Evolutionary conservation across 2,888 invertebrate genomes (phyloP), one percentile per base, ranked within the genome.

Genomic region (Aphidoletes aphidimyza): DNA sequence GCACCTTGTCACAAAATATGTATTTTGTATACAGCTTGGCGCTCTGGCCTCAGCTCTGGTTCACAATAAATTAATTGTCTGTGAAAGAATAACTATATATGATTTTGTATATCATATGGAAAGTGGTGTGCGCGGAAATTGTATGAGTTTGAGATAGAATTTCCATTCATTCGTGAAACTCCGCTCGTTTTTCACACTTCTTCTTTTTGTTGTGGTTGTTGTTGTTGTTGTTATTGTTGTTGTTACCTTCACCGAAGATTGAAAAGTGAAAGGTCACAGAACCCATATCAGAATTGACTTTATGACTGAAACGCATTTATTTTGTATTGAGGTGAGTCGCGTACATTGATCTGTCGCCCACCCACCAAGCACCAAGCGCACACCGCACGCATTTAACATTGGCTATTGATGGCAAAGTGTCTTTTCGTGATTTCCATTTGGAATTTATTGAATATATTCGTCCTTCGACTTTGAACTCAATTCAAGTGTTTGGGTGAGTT

Each of bases 271-370:
- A 54, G 54, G 54, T 54, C 54, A 54, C 54, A 54, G 54, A 54
- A 54, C 54, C 54, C 54, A 54, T 54, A 54, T 54, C 54, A 54
- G n/a, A 54, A 22, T 54, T 54, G 54, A 54, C 54, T 54, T 54
- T n/a, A 14, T 39, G 39, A 39, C 39, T 47, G 47, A 54, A 54
- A 54, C 22, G n/a, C 54, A 54, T 54, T n/a, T 54, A 54, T 54
- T 54, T 54, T 54, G 54, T 54, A 54, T 54, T 54, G 54, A 54
- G 54, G 54, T 54, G 54, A 54, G 2, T 54, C 54, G 54, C 54
- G 54, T 54, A 54, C 54, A 54, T 22, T 54, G 22, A 54, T n/a
- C 54, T 54, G 54, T n/a, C n/a, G n/a, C n/a, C n/a, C n/a, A n/a
- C n/a, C n/a, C n/a, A n/a, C n/a, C n/a, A n/a, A n/a, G n/a, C n/a